These are phyloP conservation scores for Pipistrellus kuhlii DNA, from an alignment of 2,797 vertebrate species.

Conservation along the genomic window DNA sequence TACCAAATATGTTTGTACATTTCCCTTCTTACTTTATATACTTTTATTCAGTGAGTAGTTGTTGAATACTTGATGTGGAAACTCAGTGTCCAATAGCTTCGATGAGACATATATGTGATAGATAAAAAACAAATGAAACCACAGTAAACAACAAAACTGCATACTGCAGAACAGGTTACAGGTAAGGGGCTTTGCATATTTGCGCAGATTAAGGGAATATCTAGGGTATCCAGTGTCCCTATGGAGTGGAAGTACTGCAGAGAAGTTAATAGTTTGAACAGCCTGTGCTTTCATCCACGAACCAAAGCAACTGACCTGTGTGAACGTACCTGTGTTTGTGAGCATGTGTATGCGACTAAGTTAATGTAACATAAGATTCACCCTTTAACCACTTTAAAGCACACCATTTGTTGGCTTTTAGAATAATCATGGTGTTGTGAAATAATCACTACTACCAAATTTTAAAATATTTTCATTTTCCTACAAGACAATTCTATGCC, in stretches of 20 bases:
- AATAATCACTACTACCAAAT: not conserved
- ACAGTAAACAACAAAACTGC: not conserved
- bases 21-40: not conserved
- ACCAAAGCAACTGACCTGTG: not conserved
- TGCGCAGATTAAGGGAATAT: not conserved
- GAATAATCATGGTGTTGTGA: not conserved
- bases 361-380: not conserved
- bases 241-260: not conserved
- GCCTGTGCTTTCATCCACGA: not conserved
- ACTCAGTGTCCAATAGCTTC: not conserved
- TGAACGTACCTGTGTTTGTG: not conserved
- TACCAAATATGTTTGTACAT: not conserved
- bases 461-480: not conserved
- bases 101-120: not conserved
- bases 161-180: not conserved
- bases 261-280: not conserved
- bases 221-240: not conserved
- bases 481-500: not conserved
- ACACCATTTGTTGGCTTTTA: not conserved
- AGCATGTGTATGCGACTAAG: not conserved
- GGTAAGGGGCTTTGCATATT: not conserved
- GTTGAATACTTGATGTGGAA: not conserved
- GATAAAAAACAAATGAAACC: not conserved
- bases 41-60: not conserved
- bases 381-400: not conserved